phyloP scores from a whole-genome alignment of 2,113 vertebrate species.

The Semnornis frantzii region DNA sequence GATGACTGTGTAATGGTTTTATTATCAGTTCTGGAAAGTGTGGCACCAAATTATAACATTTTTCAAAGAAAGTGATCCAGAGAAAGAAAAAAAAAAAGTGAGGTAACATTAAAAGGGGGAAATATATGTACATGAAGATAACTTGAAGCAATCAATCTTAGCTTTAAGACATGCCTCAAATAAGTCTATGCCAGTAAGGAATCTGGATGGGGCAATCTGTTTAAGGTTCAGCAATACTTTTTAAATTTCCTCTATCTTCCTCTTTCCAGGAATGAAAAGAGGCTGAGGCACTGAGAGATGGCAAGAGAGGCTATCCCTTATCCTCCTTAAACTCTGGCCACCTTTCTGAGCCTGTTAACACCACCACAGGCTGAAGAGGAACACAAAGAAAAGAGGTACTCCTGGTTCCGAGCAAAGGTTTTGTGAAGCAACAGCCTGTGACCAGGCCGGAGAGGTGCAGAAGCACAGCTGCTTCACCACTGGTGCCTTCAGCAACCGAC shows the following conservation, averaged over 20 bases:
- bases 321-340: not conserved
- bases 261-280: not conserved
- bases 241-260: not conserved
- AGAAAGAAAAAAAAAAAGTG: not conserved
- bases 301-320: not conserved
- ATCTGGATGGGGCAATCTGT: not conserved
- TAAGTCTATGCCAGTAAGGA: not conserved
- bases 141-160: not conserved
- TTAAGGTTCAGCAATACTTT: not conserved
- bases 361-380: not conserved
- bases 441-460: not conserved
- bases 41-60: not conserved
- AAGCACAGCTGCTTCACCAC: rapidly evolving
- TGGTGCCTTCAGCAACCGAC: not conserved
- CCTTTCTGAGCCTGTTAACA: not conserved
- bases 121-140: not conserved
- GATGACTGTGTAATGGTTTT: rapidly evolving
- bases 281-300: not conserved
- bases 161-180: not conserved
- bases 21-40: not conserved
- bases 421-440: not conserved
- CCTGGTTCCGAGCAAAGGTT: not conserved
- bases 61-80: not conserved
- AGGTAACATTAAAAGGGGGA: not conserved
- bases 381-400: not conserved